Percentiles rank a stretch among this genome's conserved stretches.
Evolutionary conservation across 2,888 invertebrate genomes (phyloP).

Genomic region (Heliconius ethilla): DNA sequence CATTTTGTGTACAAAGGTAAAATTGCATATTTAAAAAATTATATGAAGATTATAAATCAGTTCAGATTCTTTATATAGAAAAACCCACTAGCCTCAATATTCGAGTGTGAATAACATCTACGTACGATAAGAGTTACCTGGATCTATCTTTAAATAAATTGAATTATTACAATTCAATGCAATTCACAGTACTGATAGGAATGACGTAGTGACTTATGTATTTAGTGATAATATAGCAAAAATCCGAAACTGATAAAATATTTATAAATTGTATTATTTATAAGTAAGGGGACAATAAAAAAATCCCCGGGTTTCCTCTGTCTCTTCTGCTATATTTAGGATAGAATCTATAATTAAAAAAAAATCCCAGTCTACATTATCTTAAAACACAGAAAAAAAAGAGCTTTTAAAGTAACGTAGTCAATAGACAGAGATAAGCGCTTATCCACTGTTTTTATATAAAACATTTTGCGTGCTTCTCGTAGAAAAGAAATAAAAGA

Average conservation of each 20-base stretch:
- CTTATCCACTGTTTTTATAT: too few species aligned
- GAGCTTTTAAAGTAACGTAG: too few species aligned
- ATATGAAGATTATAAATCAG: too few species aligned
- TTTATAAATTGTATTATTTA: not conserved
- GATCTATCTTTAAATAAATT: not conserved
- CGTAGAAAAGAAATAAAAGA: too few species aligned
- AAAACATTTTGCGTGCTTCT: too few species aligned
- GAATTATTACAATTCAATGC: not conserved
- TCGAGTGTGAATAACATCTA: not conserved
- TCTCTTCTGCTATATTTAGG: too few species aligned
- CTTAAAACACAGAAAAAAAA: too few species aligned
- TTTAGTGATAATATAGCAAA: not conserved
- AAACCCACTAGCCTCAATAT: not conserved
- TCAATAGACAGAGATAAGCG: too few species aligned
- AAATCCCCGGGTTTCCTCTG: not conserved
- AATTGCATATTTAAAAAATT: too few species aligned
- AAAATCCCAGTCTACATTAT: too few species aligned
- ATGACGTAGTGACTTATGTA: slow-evolving; percentile 7
- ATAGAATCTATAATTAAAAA: too few species aligned
- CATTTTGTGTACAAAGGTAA: too few species aligned
- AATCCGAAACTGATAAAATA: not conserved
- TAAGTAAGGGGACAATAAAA: not conserved
- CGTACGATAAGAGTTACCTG: not conserved
- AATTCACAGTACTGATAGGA: not conserved
- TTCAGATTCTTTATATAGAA: not conserved